These are phyloP conservation scores for Fregata magnificens DNA, from an alignment of 2,113 vertebrate genomes.

Conservation along the genomic window DNA sequence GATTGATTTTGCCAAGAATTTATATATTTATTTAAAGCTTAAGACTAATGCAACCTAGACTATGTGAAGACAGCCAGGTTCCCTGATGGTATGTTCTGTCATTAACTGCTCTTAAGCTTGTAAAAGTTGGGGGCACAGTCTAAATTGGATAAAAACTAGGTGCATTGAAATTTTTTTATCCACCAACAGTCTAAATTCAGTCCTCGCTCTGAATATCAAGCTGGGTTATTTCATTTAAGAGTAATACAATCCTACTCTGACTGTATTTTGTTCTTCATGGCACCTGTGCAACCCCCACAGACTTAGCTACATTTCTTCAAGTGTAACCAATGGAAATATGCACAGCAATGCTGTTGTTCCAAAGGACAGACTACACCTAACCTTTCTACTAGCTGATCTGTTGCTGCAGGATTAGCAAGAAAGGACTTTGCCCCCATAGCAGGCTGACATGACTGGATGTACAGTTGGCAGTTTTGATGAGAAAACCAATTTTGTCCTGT, in stretches of 20 bases:
- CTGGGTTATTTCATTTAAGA: neutral
- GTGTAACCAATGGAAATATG: neutral
- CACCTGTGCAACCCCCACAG: neutral
- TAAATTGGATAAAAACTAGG: neutral
- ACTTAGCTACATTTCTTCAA: neutral
- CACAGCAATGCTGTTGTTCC: neutral
- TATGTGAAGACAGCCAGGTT: neutral
- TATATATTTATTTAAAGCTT: neutral
- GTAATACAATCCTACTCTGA: neutral
- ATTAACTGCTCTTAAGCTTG: neutral
- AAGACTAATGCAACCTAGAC: neutral
- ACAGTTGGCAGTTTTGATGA: neutral
- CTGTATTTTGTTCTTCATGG: neutral
- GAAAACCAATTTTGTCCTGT: neutral
- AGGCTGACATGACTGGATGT: neutral
- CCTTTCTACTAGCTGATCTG: neutral
- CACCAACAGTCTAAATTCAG: neutral
- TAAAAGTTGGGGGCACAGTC: neutral
- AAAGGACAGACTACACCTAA: neutral
- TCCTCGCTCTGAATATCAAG: neutral
- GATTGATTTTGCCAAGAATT: neutral
- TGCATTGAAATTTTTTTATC: neutral
- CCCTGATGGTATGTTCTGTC: neutral
- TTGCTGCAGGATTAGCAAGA: neutral
- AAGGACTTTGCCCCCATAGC: neutral